Base-by-base conservation (phyloP, 2,797 vertebrate genomes). In the Sus cebifrons region DNA sequence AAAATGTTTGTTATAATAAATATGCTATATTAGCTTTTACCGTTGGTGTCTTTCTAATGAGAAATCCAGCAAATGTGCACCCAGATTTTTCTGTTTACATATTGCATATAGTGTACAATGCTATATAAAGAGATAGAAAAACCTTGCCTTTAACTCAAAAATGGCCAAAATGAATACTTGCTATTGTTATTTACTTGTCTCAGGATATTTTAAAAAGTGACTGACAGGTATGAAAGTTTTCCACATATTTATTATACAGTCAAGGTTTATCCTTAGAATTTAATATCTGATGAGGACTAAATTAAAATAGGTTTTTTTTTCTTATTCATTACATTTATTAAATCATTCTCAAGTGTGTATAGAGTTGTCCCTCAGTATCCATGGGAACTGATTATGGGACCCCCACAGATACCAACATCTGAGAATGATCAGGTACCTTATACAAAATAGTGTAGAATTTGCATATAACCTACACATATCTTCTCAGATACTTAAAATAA, bases 201-300 rank as follows among this genome's bases (percentile, higher is more conserved):
- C 52, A 32, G 27, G 29, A 73, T 83, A 36, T 79, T 91, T 71
- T 1, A 44, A 44, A 52, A 88, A 65, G 29, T 9, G 27, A 85
- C 87, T 95, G 32, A 56, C 18, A 94, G 40, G 9, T 73, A 60
- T 68, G 20, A 83, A 92, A 74, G 16, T 29, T 85, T 86, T 67
- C 36, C 75, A 17, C 6, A 4, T 71, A 75, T 27, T 85, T 88
- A 94, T 77, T 79, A 74, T 23, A 70, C 18, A 74, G 17, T 52
- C 78, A 95, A 81, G 16, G 18, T 32, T 91, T 93, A 75, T n/a
- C 16, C 84, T 93, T 95, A 7, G 44, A 91, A 83, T 75, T 87
- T 64, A 65, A 18, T 70, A 62, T 78, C n/a, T 73, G 62, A 77
- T 52, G 8, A 86, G 64, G 25, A 78, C 36, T 91, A 90, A 90